Base-by-base conservation (phyloP, 2,797 vertebrate genomes). In the Eleutherodactylus coqui region DNA sequence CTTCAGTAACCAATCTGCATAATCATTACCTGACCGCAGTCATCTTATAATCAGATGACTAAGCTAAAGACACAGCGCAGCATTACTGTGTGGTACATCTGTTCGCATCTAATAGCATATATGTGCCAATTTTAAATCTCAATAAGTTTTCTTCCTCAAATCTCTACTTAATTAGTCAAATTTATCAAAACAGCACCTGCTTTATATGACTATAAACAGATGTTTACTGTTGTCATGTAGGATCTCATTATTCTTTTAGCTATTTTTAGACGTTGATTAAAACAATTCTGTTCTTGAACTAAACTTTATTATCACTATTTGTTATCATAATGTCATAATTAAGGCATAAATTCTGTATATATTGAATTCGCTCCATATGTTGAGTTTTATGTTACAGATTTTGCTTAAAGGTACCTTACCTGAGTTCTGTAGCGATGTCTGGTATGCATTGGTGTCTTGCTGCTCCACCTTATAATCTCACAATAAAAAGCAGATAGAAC, bases 121-220 rank as follows among this genome's bases (percentile, higher is more conserved):
- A 91, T 88, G 88, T 91, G 89, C 89, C 88, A 89, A 55, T 11
- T 32, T 91, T 85, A 89, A 91, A 93, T 91, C 91, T 92, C 92
- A 91, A 90, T 93, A 78, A 62, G 70, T 90, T 92, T 91, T 91
- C 86, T 91, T 92, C 91, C 90, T 92, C 90, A 93, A 91, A 91
- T 91, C 90, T 92, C 91, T 88, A 86, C 90, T 91, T 94, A 94
- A 95, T 94, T 95, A 93, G 92, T 88, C 91, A 88, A 90, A 91
- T 94, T 94, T 93, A 91, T 94, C 94, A 95, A 92, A 92, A 92
- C 92, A 92, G 91, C 93, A 92, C 88, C 89, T 90, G 90, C 89
- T 93, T 93, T 89, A 90, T 91, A 92, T 60, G 43, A 41, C 49
- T 32, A 70, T 17, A 34, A 49, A 17, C 62, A 81, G 79, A 69